Conservation (phyloP, 2,797 vertebrate genomes). For the Sebastolobus alascanus region DNA sequence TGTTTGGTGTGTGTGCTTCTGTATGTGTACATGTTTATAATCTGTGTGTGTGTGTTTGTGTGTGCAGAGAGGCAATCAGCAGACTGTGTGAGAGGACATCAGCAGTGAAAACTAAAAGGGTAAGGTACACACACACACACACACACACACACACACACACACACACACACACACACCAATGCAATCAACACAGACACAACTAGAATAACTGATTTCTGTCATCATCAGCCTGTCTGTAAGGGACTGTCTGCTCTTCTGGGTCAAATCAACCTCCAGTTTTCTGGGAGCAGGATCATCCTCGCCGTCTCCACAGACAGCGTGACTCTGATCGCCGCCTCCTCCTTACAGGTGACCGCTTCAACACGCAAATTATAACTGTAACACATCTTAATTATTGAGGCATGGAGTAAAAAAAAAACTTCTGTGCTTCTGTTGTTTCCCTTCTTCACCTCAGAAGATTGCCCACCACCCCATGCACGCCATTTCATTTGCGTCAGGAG, state of each 20-base stretch:
- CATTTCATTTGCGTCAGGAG: conserved; percentile 97
- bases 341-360: conserved; percentile 88
- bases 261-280: conserved; percentile 93
- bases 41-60: conserved; percentile 16
- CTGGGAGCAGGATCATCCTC: conserved; percentile 90
- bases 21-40: conserved; percentile 5
- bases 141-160: conserved; percentile 8
- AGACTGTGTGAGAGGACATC: conserved; percentile 90
- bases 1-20: conserved; percentile 11
- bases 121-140: conserved; percentile 67
- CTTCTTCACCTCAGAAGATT: conserved; percentile 86
- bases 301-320: conserved; percentile 91
- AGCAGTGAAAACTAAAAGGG: conserved; percentile 88
- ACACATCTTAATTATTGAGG: neutral
- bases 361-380: neutral
- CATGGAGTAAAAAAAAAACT: neutral
- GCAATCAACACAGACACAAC: conserved; percentile 8
- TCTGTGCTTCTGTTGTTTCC: neutral
- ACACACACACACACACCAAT: conserved; percentile 2
- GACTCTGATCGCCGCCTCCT: conserved; percentile 87
- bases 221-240: conserved; percentile 87
- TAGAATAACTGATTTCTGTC: conserved; percentile 40
- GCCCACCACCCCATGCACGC: conserved; percentile 95
- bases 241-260: conserved; percentile 90
- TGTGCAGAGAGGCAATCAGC: conserved; percentile 93